These are phyloP conservation scores for Eupithecia dodoneata DNA, from an alignment of 2,888 invertebrate species.

Conservation along the genomic window DNA sequence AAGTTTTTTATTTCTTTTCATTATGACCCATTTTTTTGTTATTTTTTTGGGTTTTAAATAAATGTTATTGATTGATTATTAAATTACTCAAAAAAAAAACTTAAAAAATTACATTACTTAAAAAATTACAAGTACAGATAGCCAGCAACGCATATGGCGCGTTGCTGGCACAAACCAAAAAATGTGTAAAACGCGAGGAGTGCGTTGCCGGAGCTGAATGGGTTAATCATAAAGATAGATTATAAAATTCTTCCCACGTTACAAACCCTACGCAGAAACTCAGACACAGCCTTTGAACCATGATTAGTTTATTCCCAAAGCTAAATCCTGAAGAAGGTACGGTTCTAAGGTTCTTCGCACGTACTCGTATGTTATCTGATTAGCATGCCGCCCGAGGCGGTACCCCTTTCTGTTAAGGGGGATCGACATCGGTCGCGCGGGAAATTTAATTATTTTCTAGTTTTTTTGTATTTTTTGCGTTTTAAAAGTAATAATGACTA, in stretches of 20 bases:
- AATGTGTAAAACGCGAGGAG: too few species aligned
- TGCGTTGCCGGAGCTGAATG: too few species aligned
- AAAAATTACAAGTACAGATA: too few species aligned
- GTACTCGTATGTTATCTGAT: constrained; percentile 14
- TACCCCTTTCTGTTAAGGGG: background rate
- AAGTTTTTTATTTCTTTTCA: too few species aligned
- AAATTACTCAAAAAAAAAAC: too few species aligned
- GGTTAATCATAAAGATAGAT: background rate
- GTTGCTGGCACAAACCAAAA: too few species aligned
- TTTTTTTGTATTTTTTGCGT: background rate
- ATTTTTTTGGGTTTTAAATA: too few species aligned
- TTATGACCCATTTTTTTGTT: too few species aligned
- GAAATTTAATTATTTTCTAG: background rate
- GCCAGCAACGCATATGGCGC: too few species aligned
- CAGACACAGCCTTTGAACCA: background rate
- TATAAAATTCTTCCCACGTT: background rate
- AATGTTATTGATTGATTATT: too few species aligned
- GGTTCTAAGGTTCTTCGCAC: constrained; percentile 1
- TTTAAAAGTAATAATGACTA: too few species aligned
- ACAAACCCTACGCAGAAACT: background rate
- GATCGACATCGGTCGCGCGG: background rate
- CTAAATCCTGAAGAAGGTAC: background rate
- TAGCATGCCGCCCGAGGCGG: background rate
- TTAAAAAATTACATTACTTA: too few species aligned
- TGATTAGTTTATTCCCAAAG: constrained; percentile 17